Percentiles rank a stretch among this genome's conserved stretches.
These are phyloP conservation scores for Neoaliturus tenellus DNA, from an alignment of 2,888 invertebrate genomes.

Conservation along the genomic window DNA sequence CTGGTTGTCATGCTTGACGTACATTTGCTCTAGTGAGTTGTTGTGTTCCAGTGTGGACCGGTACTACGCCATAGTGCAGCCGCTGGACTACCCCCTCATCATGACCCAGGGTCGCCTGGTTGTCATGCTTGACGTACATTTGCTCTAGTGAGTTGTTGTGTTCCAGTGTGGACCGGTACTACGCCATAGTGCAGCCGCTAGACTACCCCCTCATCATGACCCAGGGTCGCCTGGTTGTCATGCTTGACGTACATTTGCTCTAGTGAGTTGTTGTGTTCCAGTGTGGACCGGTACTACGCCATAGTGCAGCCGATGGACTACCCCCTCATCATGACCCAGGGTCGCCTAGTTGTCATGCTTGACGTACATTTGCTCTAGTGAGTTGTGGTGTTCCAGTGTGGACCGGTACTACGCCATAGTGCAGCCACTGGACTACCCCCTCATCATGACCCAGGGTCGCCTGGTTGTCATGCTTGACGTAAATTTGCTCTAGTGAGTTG, in stretches of 20 bases:
- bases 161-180: constrained; percentile 87
- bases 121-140: constrained; percentile 91
- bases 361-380: constrained; percentile 87
- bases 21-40: constrained; percentile 94
- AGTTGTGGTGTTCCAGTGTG: constrained; percentile 85
- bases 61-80: constrained; percentile 95
- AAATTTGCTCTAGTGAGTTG: constrained; percentile 94
- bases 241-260: constrained; percentile 93
- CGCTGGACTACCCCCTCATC: constrained; percentile 93
- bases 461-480: constrained; percentile 90
- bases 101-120: constrained; percentile 91
- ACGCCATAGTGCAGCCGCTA: constrained; percentile 94
- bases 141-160: constrained; percentile 88
- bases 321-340: constrained; percentile 93
- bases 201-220: constrained; percentile 97
- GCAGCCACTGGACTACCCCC: constrained; percentile 93
- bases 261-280: constrained; percentile 82
- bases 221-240: constrained; percentile 84
- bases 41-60: constrained; percentile 82
- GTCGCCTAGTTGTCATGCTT: constrained; percentile 87
- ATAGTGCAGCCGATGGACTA: constrained; percentile 96
- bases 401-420: constrained; percentile 95
- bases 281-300: constrained; percentile 92
- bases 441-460: constrained; percentile 92
- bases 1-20: constrained; percentile 90